Conservation (phyloP, 2,113 vertebrate species). For the Dinomys branickii region DNA sequence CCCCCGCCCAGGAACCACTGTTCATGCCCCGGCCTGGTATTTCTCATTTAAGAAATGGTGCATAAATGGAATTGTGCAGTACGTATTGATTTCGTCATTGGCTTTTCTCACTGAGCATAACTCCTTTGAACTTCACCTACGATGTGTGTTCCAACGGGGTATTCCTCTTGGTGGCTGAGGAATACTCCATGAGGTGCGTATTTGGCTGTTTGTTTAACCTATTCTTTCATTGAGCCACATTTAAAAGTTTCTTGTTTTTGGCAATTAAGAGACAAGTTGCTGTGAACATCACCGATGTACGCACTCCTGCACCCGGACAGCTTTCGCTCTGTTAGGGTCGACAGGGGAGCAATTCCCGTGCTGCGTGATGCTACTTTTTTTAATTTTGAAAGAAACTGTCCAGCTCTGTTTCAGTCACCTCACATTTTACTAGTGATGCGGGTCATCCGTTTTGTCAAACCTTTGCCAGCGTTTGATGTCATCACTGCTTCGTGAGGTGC, state of each 20-base stretch:
- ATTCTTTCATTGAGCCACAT: background rate
- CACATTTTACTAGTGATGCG: background rate
- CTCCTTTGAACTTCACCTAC: background rate
- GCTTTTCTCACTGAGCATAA: background rate
- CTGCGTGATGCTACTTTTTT: background rate
- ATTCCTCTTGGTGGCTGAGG: background rate
- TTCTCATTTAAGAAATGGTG: background rate
- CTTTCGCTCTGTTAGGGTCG: background rate
- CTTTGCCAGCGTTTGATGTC: background rate
- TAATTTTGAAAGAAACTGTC: background rate
- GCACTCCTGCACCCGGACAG: background rate
- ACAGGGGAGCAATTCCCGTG: background rate
- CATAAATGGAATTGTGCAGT: background rate
- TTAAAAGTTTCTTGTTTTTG: background rate
- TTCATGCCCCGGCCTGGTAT: background rate
- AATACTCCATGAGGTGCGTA: background rate
- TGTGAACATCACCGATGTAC: background rate
- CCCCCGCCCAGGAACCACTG: accelerated
- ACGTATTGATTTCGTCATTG: background rate
- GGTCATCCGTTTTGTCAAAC: background rate
- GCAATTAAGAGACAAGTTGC: background rate
- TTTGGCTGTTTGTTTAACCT: background rate
- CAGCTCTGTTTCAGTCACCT: background rate
- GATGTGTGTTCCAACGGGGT: background rate
- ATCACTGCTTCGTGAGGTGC: background rate